phyloP scores from a whole-genome alignment of 2,888 invertebrate species.

The Nectonema munidae region DNA sequence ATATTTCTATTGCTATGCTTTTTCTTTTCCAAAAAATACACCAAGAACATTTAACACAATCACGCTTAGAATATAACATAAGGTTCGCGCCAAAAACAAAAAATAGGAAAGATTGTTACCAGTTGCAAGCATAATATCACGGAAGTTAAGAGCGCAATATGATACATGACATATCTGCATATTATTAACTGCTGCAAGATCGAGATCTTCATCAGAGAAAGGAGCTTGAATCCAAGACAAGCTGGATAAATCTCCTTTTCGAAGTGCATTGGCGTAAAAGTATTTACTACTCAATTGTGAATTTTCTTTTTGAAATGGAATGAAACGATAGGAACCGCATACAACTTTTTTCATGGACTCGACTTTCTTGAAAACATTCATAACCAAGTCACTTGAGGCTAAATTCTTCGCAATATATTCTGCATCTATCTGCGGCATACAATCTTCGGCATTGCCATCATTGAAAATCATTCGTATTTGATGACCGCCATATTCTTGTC shows the following conservation, averaged over 20 bases:
- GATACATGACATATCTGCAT: conserved; percentile 31
- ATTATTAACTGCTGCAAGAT: conserved; percentile 7
- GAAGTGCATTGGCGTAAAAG: conserved; percentile 67
- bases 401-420: conserved; percentile 19
- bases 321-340: conserved; percentile 60
- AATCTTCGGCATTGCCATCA: no score
- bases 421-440: no score
- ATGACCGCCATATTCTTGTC: conserved; percentile 48
- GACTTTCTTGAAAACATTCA: conserved; percentile 46
- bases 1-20: no score
- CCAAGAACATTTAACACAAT: no score
- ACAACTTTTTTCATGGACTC: conserved; percentile 41
- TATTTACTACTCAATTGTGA: conserved; percentile 30
- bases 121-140: conserved; percentile 85
- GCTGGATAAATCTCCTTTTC: conserved; percentile 64
- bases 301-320: conserved; percentile 32
- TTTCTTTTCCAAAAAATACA: no score
- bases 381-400: conserved; percentile 37
- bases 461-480: conserved; percentile 31
- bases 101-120: no score
- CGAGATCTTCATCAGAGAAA: conserved; percentile 30
- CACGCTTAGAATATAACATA: no score
- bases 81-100: no score
- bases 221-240: conserved; percentile 68
- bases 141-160: conserved; percentile 77